Evolutionary conservation across 2,797 vertebrate species (phyloP), one percentile per base, ranked within the genome.

Genomic region (Sorex maritimensis): DNA sequence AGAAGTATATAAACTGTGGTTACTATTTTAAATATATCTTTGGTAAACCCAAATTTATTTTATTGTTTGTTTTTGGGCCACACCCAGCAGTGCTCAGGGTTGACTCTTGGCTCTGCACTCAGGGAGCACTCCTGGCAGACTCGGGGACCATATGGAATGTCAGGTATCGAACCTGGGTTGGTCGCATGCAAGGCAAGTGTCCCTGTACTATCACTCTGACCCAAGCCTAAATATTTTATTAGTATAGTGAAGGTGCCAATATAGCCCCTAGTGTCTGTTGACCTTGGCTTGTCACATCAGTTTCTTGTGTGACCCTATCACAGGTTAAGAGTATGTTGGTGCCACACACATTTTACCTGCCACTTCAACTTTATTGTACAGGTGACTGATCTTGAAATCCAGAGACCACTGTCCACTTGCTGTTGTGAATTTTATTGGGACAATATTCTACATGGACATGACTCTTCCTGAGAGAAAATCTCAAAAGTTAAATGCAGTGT

Each of bases 401-500:
- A 3, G 30, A 17, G 58, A 34, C 61, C 26, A 30, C 3, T 6
- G 8, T 96, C 95, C 93, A 97, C 84, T 95, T 95, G 95, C 94
- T 92, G 58, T 90, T 86, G 92, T 81, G 49, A 69, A 81, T 95
- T 96, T 96, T 97, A 95, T 96, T 96, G 95, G 94, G 88, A 96
- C 15, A 44, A 4, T 79, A 68, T 92, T 87, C 93, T 93, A 81
- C 81, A 68, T 77, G 90, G 86, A 63, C 86, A 94, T 94, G 63
- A 61, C 91, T 67, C 95, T 95, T 97, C 94, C 72, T 77, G 96
- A 88, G 92, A 95, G 21, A 61, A 80, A 92, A 93, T 65, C 93
- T 96, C 86, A 95, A 94, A 94, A 94, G 97, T 96, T 95, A 97
- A 97, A 91, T 72, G 81, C 91, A 68, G 38, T 88, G 93, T 97